Evolutionary conservation across 2,888 invertebrate genomes (phyloP), one percentile per base, ranked within the genome.

Genomic region (Heliconius ethilla): DNA sequence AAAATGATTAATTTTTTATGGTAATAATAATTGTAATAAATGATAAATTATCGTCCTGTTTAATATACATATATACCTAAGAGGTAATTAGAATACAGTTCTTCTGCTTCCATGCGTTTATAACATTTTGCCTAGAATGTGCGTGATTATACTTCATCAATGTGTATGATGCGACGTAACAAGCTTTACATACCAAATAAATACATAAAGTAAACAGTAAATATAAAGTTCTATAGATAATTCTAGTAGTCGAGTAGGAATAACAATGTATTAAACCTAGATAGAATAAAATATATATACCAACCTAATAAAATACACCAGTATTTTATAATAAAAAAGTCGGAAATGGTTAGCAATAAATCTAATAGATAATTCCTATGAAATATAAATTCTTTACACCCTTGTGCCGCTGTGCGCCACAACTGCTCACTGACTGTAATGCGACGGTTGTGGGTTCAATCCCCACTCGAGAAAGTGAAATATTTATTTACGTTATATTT

Each of bases 111-210:
- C 82, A 83, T 82, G 81, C 80, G 83, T 83, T 82, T 81, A 83
- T 83, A 81, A 81, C 82, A 80, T 84, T 86, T 84, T 84, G 83
- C 82, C 81, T 83, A 85, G 84, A 84, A 85, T 85, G 84, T 70
- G 74, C 79, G 80, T 82, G 80, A 79, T 83, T 80, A 81, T 82
- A 82, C 80, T 78, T 79, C 77, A 83, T 83, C 82, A 85, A 86
- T 87, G 83, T 80, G 82, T 80, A 81, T 78, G 72, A 69, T 59
- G 81, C 82, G 83, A 81, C 76, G 74, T 82, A 78, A 70, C 83
- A 82, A 83, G 85, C 83, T 82, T 82, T 80, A 87, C 85, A 89
- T 90, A 85, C 86, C 85, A 84, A 86, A 81, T 76, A 81, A 76
- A 79, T 74, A 81, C 81, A 75, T 29, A 33, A 75, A 76, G n/a